A percentile compares a stretch with the other conserved stretches of the same genome.
These are phyloP conservation scores for Corticium candelabrum DNA, from an alignment of 37 sponge, comb jelly and placozoan species.

Conservation along the genomic window DNA sequence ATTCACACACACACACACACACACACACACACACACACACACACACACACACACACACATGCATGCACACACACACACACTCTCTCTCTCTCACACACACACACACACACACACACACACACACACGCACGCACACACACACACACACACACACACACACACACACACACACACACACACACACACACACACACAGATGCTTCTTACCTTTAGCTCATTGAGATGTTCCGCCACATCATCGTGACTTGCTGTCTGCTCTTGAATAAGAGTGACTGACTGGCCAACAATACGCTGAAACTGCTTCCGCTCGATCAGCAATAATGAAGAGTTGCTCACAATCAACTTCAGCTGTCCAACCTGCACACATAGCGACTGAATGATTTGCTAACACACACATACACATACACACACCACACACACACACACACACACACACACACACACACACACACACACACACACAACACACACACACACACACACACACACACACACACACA, in stretches of 20 bases:
- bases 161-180: background rate
- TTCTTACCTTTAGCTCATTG: conserved; percentile 48
- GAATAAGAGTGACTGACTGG: conserved; percentile 19
- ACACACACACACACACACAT: background rate
- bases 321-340: background rate
- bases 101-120: background rate
- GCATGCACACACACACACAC: too few relatives aligned
- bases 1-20: background rate
- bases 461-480: too few relatives aligned
- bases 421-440: conserved; percentile 30
- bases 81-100: background rate
- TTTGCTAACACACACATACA: too few relatives aligned
- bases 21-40: background rate
- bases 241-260: conserved; percentile 60
- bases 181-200: background rate
- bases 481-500: conserved; percentile 9
- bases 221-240: conserved; percentile 56
- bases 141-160: background rate
- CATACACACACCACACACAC: too few relatives aligned
- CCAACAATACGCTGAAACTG: conserved; percentile 16
- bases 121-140: background rate
- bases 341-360: conserved; percentile 7
- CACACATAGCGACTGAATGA: conserved; percentile 10
- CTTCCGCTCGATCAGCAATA: background rate
- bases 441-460: conserved; percentile 38